A percentile compares a stretch with the other conserved stretches of the same genome.
phyloP scores from a whole-genome alignment of 1,140 invertebrate species.

The Pissodes strobi region DNA sequence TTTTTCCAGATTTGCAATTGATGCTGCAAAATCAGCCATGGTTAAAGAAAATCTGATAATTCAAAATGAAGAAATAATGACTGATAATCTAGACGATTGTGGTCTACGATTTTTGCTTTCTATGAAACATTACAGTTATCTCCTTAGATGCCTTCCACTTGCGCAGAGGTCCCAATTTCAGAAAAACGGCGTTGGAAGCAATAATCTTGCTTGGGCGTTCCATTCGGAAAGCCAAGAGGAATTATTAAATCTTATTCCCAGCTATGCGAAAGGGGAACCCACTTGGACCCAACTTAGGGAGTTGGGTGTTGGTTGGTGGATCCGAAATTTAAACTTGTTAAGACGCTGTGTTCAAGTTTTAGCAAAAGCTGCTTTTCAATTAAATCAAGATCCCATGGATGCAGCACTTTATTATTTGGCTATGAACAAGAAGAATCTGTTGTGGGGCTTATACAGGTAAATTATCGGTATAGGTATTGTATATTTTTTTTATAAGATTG shows the following conservation, averaged over 20 bases:
- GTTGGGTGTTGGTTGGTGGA: slow-evolving; percentile 96
- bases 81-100: slow-evolving; percentile 95
- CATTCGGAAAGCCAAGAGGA: slow-evolving; percentile 98
- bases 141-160: slow-evolving; percentile 88
- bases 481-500: too few relatives aligned
- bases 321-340: slow-evolving; percentile 83
- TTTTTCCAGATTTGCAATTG: slow-evolving; percentile 67
- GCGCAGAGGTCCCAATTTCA: slow-evolving; percentile 86
- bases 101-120: slow-evolving; percentile 94
- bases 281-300: slow-evolving; percentile 93
- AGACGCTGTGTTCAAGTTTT: slow-evolving; percentile 89
- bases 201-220: slow-evolving; percentile 98
- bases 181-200: slow-evolving; percentile 86
- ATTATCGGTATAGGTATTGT: too few relatives aligned
- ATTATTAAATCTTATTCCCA: slow-evolving; percentile 87
- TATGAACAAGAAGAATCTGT: slow-evolving; percentile 96
- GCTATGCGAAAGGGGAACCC: slow-evolving; percentile 78
- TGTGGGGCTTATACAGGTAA: slow-evolving; percentile 88
- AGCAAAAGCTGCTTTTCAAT: slow-evolving; percentile 89
- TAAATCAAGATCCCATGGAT: slow-evolving; percentile 92
- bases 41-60: slow-evolving; percentile 71
- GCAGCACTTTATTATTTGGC: slow-evolving; percentile 97
- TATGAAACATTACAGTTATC: slow-evolving; percentile 97
- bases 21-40: slow-evolving; percentile 72
- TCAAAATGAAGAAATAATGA: slow-evolving; percentile 66